These are phyloP conservation scores for Spilogale gracilis DNA, from an alignment of 2,113 vertebrate species.

Conservation along the genomic window DNA sequence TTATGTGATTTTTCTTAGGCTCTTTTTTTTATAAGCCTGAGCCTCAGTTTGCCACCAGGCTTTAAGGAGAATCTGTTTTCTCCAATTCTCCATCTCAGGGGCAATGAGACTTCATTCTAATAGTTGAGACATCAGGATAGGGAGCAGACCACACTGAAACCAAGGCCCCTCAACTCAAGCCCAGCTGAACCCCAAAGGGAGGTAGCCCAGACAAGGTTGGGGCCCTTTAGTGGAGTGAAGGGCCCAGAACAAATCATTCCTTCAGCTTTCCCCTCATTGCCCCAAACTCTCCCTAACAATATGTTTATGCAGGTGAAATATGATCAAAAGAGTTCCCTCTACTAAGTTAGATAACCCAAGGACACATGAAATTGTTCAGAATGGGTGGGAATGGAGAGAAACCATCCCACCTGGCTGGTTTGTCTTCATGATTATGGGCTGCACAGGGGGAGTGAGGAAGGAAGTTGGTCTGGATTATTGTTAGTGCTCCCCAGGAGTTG, in stretches of 20 bases:
- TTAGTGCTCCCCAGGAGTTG: background rate
- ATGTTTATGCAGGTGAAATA: background rate
- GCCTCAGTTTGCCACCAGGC: background rate
- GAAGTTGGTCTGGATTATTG: accelerated
- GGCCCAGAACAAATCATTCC: background rate
- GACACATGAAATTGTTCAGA: background rate
- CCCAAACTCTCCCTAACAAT: background rate
- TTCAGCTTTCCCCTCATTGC: background rate
- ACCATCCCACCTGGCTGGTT: background rate
- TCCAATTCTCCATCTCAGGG: background rate
- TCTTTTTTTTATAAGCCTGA: background rate
- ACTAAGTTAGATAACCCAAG: background rate
- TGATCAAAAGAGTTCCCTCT: background rate
- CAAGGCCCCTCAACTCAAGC: background rate
- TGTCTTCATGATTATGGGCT: background rate
- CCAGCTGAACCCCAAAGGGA: background rate
- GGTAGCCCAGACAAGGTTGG: background rate
- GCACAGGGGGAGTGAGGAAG: background rate
- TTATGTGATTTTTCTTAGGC: background rate
- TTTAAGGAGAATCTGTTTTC: background rate
- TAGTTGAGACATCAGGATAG: background rate
- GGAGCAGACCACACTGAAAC: background rate
- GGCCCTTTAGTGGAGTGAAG: background rate
- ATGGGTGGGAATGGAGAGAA: background rate
- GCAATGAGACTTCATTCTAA: background rate